Conservation (phyloP, 2,888 invertebrate genomes). For the Adelphocoris suturalis region DNA sequence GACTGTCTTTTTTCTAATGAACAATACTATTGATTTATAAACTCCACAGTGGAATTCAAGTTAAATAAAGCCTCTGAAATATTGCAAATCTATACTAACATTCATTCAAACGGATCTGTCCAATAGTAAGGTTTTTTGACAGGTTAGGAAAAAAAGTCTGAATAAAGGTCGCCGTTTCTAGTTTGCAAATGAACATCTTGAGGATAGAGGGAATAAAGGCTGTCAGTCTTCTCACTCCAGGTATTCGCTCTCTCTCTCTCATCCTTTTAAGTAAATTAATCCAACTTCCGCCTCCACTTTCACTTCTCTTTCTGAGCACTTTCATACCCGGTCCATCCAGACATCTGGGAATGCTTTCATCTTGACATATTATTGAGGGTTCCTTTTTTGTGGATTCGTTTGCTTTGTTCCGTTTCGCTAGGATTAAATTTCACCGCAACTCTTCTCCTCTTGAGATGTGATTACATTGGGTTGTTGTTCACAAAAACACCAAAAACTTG, state of each 20-base stretch:
- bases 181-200: constrained; percentile 1
- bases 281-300: background rate
- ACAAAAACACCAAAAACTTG: too few species aligned
- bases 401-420: background rate
- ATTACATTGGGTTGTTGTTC: too few species aligned
- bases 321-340: constrained; percentile 12
- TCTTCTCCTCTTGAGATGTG: too few species aligned
- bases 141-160: background rate
- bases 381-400: background rate
- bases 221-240: background rate
- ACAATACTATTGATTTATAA: too few species aligned
- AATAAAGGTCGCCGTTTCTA: background rate
- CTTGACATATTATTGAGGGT: constrained; percentile 17
- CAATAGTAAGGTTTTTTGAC: too few species aligned
- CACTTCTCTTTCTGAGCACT: background rate
- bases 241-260: constrained; percentile 24
- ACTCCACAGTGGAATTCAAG: too few species aligned
- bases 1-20: too few species aligned
- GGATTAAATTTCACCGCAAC: background rate
- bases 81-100: too few species aligned
- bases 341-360: constrained; percentile 31
- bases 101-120: too few species aligned
- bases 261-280: constrained; percentile 52
- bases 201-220: background rate
- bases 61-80: too few species aligned